Conservation (phyloP, 2,797 vertebrate species). For the Pangasius larnaudii region DNA sequence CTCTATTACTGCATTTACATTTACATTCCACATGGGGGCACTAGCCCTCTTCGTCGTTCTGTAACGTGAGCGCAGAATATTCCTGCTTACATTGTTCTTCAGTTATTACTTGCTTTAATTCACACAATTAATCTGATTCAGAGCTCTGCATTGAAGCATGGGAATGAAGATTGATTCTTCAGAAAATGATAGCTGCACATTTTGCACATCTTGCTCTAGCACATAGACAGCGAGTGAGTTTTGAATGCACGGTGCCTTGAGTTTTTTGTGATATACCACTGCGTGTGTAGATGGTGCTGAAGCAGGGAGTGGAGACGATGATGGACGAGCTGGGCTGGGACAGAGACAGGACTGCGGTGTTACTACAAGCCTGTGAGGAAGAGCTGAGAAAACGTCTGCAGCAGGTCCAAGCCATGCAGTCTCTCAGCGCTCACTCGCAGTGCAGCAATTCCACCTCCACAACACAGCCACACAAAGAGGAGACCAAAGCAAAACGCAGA, state of each 20-base stretch:
- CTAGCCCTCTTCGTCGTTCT: constrained; percentile 26
- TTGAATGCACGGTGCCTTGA: not conserved
- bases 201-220: not conserved
- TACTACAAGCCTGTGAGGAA: constrained; percentile 72
- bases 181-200: not conserved
- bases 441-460: constrained; percentile 37
- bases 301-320: constrained; percentile 66
- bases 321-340: constrained; percentile 72
- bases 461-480: constrained; percentile 37
- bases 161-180: not conserved
- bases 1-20: not conserved
- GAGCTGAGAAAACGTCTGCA: constrained; percentile 73
- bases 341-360: constrained; percentile 58
- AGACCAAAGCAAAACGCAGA: constrained; percentile 48
- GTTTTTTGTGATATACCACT: not conserved
- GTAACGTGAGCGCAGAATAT: not conserved
- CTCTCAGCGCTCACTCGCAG: constrained; percentile 67
- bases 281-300: constrained; percentile 70
- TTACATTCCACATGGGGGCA: constrained; percentile 53
- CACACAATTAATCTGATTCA: not conserved
- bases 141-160: not conserved
- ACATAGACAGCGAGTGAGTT: not conserved
- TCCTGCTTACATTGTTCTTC: not conserved
- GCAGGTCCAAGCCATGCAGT: constrained; percentile 72
- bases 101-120: constrained; percentile 13